Percentiles rank a stretch among this genome's conserved stretches.
Conservation (phyloP, 2,797 vertebrate species). For the Hozukius guyotensis region DNA sequence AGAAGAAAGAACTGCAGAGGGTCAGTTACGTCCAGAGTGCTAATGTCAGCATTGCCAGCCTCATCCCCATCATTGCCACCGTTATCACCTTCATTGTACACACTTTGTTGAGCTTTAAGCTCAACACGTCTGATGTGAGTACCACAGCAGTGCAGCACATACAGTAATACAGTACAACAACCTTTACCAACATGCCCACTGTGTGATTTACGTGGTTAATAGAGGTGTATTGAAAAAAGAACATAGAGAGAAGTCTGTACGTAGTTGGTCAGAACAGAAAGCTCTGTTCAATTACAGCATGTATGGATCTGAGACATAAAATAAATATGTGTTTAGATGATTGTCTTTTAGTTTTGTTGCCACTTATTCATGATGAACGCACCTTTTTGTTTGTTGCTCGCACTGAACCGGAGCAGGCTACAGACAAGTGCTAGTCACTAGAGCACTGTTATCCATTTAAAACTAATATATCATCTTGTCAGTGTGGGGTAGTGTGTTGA, state of each 20-base stretch:
- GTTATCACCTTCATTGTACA: constrained; percentile 85
- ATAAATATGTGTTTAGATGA: not conserved
- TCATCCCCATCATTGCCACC: constrained; percentile 79
- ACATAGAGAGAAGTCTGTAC: not conserved
- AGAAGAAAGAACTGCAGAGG: constrained; percentile 75
- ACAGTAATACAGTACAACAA: not conserved
- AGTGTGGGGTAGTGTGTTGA: not conserved
- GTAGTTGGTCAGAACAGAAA: not conserved
- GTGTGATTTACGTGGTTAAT: not conserved
- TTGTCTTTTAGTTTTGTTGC: not conserved
- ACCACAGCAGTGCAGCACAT: not conserved
- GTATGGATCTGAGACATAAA: not conserved
- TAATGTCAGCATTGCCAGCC: constrained; percentile 77
- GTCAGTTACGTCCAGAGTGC: constrained; percentile 83
- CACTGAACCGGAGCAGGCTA: not conserved
- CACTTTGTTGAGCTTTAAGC: constrained; percentile 69
- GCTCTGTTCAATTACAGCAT: not conserved
- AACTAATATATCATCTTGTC: not conserved
- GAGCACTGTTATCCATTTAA: not conserved
- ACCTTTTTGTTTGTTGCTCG: not conserved
- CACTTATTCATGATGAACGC: not conserved
- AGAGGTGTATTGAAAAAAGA: not conserved
- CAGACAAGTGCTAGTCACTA: not conserved
- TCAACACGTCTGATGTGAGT: constrained; percentile 73
- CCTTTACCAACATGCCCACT: not conserved